Base-by-base conservation (phyloP, 2,797 vertebrate genomes). In the Siniperca undulata region DNA sequence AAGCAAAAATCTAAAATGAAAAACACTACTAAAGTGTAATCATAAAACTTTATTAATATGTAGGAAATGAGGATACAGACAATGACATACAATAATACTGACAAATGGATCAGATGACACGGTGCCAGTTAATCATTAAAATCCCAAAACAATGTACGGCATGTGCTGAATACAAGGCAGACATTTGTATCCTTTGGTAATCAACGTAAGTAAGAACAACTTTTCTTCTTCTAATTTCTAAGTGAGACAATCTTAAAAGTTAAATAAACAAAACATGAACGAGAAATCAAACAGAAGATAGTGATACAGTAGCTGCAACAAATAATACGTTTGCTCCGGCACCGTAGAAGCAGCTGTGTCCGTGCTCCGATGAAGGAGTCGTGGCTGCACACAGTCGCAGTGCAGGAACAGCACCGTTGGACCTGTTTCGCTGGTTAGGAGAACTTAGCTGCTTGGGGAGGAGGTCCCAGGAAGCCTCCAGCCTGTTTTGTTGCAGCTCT, bases 401-500 rank as follows among this genome's bases (percentile, higher is more conserved):
- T 48, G 77, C 16, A 36, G 56, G 16, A 36, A 19, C 48, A 46
- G 22, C 36, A 42, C 56, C 5, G 44, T 2, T 22, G 55, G 46
- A 58, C 38, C 19, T 0, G 17, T 56, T 46, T 7, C 42, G 17
- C 8, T 30, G 16, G 58, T 97, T 93, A 99, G 3, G 98, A 99
- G 73, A 99, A 99, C 92, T 99, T 99, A 10, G 98, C 97, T 61
- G 98, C 97, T 83, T 99, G 98, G 30, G 98, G 98, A 42, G 99
- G 99, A 0, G 99, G 98, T 52, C 98, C 98, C 73, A 99, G 96
- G 93, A 99, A 99, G 40, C 98, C 99, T 48, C 99, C 99, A 0
- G 98, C 99, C 87, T 99, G 99, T 85, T 99, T 99, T 46, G 99
- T 99, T 71, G 99, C 98, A 65, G 99, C 99, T 88, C 98, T 96